Base-by-base conservation (phyloP, 1,140 invertebrate genomes). In the Zaprionus nigranus region DNA sequence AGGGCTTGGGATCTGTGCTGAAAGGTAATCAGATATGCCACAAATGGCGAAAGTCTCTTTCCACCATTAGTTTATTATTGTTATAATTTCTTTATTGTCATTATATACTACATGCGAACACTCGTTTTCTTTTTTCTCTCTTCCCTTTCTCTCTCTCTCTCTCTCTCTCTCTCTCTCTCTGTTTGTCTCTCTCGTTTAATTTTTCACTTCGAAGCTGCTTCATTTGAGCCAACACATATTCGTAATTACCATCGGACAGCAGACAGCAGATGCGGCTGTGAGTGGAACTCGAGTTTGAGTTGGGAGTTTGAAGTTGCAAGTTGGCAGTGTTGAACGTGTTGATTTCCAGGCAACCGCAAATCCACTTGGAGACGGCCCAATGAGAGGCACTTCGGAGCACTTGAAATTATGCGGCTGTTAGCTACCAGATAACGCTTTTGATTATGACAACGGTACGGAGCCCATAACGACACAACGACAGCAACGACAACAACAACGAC, bases 11-110 rank as follows among this genome's bases (percentile, higher is more conserved):
- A 34, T 34, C 2, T 34, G 30, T 34, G 51, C 63, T 68, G 69
- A 65, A 65, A 17, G 74, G 84, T 87, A 87, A 87, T 87, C 84
- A 84, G 84, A 87, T 87, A 87, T 75, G 75, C 75, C 75, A 60
- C 75, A 77, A 77, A 77, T 72, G 75, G 84, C 84, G 84, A 87
- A 87, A 87, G 85, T 88, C 76, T 74, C 61, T 43, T 24, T 59
- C 60, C 46, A 49, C 79, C 58, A 87, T 88, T 87, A 86, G 82
- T 85, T 86, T 82, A 80, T 86, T 82, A 80, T 85, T 87, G 84
- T 87, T 88, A 87, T 88, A 90, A 87, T 88, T 88, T 88, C 75
- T 87, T 87, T 87, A 85, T 86, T 85, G 79, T 86, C 78, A 86
- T 79, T 85, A 75, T 85, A 75, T 81, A 74, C 72, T 49, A 70